Evolutionary conservation across 2,113 vertebrate species (phyloP).

Genomic region (Anarrhichthys ocellatus): DNA sequence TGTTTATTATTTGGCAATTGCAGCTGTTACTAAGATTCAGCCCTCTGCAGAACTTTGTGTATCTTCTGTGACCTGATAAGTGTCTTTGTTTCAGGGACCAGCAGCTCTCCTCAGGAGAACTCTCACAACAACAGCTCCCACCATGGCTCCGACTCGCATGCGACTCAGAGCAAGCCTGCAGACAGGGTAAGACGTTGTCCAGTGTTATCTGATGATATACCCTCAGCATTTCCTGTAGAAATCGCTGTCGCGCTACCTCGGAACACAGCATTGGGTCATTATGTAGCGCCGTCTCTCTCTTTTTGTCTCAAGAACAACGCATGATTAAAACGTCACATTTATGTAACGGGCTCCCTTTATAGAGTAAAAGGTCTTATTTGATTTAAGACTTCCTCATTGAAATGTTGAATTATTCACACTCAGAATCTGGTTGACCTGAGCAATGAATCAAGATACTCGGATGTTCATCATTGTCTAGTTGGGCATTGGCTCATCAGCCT

Average conservation of each 20-base stretch:
- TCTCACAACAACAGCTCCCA: constrained; percentile 96
- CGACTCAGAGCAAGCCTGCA: constrained; percentile 93
- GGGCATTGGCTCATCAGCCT: not conserved
- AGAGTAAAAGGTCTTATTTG: not conserved
- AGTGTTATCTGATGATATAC: constrained; percentile 16
- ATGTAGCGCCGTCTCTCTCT: not conserved
- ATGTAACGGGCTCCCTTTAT: not conserved
- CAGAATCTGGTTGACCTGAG: not conserved
- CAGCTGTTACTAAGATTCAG: not conserved
- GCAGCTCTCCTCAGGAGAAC: constrained; percentile 97
- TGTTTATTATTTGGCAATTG: not conserved
- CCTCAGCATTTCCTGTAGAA: constrained; percentile 13
- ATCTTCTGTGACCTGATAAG: constrained; percentile 20
- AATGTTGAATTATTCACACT: not conserved
- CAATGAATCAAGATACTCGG: not conserved
- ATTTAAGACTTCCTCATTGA: constrained; percentile 8
- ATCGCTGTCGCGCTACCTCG: constrained; percentile 11
- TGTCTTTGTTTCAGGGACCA: constrained; percentile 90
- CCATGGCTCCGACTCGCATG: constrained; percentile 94
- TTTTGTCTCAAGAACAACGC: not conserved
- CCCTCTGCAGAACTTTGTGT: constrained; percentile 2
- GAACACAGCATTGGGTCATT: not conserved
- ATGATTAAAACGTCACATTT: not conserved
- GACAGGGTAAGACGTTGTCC: constrained; percentile 89
- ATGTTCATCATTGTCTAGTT: not conserved